A percentile compares a stretch with the other conserved stretches of the same genome.
These are phyloP conservation scores for Diacarnus erythraeanus DNA, from an alignment of 37 sponge, comb jelly and placozoan species.

Conservation along the genomic window DNA sequence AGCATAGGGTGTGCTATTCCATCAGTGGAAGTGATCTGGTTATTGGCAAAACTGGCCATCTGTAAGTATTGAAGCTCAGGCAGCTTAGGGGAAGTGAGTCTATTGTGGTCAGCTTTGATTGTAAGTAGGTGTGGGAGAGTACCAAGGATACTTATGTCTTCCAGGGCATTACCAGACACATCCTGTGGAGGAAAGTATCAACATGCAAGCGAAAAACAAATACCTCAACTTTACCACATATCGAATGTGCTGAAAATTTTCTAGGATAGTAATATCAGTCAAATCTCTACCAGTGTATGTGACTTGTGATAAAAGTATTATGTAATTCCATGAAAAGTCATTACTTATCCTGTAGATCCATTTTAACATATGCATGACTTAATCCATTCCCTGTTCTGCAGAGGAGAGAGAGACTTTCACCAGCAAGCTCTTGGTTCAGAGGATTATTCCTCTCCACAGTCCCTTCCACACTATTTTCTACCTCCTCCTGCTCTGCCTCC, in stretches of 20 bases:
- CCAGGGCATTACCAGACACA: constrained; percentile 79
- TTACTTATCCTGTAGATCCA: constrained; percentile 77
- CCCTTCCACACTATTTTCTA: background rate
- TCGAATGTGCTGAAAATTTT: constrained; percentile 62
- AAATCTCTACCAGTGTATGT: constrained; percentile 34
- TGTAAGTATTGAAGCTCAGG: constrained; percentile 85
- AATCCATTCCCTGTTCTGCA: constrained; percentile 83
- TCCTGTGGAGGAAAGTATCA: constrained; percentile 43
- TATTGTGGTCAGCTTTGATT: constrained; percentile 88
- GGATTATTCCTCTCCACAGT: background rate
- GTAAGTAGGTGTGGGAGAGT: constrained; percentile 76
- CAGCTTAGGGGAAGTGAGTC: constrained; percentile 60
- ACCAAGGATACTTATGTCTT: constrained; percentile 71
- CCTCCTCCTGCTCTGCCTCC: constrained; percentile 12
- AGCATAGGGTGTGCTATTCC: constrained; percentile 85
- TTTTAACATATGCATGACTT: constrained; percentile 81
- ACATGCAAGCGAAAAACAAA: background rate
- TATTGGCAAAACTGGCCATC: constrained; percentile 78
- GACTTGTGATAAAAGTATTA: no score
- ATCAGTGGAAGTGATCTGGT: constrained; percentile 68
- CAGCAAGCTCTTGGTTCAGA: constrained; percentile 54
- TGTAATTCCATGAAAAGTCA: no score
- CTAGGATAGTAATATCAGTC: constrained; percentile 64
- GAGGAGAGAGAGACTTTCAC: constrained; percentile 74
- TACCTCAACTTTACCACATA: constrained; percentile 59